These are phyloP conservation scores for Lutraria lutraria DNA, from an alignment of 2,888 invertebrate genomes.

Conservation along the genomic window DNA sequence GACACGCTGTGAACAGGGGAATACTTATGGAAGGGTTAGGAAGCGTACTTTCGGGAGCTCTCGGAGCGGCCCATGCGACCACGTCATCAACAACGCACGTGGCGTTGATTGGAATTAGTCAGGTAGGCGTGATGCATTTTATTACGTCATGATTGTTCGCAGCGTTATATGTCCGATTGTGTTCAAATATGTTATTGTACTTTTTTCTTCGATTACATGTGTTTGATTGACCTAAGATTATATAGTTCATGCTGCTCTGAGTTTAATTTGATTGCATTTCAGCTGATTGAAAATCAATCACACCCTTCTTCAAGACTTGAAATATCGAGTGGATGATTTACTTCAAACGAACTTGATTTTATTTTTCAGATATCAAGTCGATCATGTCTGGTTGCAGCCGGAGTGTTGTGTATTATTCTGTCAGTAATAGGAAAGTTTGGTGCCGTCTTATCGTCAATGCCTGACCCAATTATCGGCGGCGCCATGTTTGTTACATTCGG, in stretches of 20 bases:
- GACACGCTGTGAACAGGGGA: constrained; percentile 79
- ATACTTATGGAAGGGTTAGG: constrained; percentile 78
- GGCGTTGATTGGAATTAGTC: constrained; percentile 69
- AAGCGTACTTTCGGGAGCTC: constrained; percentile 76
- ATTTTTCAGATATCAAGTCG: constrained; percentile 74
- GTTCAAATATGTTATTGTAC: too few species aligned
- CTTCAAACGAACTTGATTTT: not conserved
- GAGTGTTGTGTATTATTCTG: constrained; percentile 63
- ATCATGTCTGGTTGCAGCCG: constrained; percentile 70
- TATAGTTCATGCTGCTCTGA: too few species aligned
- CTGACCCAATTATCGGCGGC: constrained; percentile 70
- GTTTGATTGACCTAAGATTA: too few species aligned
- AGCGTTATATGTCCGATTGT: too few species aligned
- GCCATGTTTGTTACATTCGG: constrained; percentile 70
- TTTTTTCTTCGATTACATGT: too few species aligned
- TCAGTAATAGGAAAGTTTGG: constrained; percentile 74
- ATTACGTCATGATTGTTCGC: too few species aligned
- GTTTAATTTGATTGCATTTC: too few species aligned
- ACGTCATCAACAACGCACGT: constrained; percentile 79
- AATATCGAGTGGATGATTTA: not conserved
- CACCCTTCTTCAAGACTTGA: not conserved
- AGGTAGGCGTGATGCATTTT: constrained; percentile 38
- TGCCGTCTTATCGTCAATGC: constrained; percentile 70
- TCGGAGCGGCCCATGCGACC: constrained; percentile 80
- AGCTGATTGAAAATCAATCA: not conserved